Evolutionary conservation across 2,113 vertebrate genomes (phyloP).

Genomic region (Bufo gargarizans): DNA sequence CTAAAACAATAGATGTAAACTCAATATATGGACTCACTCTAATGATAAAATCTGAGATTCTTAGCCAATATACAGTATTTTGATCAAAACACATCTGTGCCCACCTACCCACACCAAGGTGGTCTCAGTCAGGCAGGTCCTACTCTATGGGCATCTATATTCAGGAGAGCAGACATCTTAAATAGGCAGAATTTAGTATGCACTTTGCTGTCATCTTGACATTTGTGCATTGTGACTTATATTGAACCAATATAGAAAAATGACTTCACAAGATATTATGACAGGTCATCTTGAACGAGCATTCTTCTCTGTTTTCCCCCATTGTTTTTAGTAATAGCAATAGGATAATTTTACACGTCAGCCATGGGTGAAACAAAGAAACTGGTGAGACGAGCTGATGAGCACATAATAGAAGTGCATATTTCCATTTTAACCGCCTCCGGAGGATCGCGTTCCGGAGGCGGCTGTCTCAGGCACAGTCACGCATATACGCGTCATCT

Average conservation of each 20-base stretch:
- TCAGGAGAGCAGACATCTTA: too few species aligned
- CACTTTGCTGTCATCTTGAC: background rate
- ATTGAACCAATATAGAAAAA: background rate
- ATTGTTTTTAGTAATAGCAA: background rate
- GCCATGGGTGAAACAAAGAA: background rate
- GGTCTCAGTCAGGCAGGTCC: too few species aligned
- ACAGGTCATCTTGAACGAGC: background rate
- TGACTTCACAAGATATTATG: background rate
- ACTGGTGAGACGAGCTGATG: background rate
- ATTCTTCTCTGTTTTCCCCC: background rate
- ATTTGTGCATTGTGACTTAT: background rate
- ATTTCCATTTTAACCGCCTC: slow-evolving; percentile 21
- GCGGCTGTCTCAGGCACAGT: too few species aligned
- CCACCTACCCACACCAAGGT: too few species aligned
- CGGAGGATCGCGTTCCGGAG: too few species aligned
- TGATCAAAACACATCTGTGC: too few species aligned
- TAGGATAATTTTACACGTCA: background rate
- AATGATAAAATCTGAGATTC: too few species aligned
- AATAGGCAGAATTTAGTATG: background rate
- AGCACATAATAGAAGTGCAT: background rate
- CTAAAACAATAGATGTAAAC: too few species aligned
- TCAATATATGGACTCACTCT: too few species aligned
- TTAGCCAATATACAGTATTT: too few species aligned
- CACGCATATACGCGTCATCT: too few species aligned
- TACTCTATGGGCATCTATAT: too few species aligned